Percentiles rank a stretch among this genome's conserved stretches.
Evolutionary conservation across 2,888 invertebrate species (phyloP).

Genomic region (Tetranychus truncatus): DNA sequence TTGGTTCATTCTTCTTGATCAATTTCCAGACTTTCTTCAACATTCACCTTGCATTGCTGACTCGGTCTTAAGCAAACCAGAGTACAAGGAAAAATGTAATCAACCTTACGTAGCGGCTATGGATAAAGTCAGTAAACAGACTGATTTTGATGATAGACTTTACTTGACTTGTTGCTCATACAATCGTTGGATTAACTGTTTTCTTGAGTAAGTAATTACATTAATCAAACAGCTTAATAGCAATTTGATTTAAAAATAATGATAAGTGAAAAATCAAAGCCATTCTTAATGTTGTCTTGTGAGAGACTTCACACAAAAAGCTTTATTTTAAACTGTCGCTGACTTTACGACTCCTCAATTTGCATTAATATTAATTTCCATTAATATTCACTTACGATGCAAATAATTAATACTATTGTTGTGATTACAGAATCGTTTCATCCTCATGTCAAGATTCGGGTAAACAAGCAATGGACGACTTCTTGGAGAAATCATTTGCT

Average conservation of each 20-base stretch:
- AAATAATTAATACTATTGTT: background rate
- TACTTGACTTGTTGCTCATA: slow-evolving; percentile 20
- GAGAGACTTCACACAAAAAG: too few species aligned
- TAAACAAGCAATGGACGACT: background rate
- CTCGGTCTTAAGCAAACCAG: slow-evolving; percentile 15
- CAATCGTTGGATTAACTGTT: slow-evolving; percentile 19
- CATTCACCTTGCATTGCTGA: slow-evolving; percentile 21
- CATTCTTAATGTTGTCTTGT: too few species aligned
- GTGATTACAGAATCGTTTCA: background rate
- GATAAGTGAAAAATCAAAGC: too few species aligned
- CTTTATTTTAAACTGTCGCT: too few species aligned
- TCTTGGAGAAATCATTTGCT: slow-evolving; percentile 8
- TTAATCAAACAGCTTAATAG: background rate
- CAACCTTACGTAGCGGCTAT: slow-evolving; percentile 17
- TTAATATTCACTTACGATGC: background rate
- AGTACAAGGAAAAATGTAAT: slow-evolving; percentile 18
- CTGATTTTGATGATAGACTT: slow-evolving; percentile 18
- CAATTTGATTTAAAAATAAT: background rate
- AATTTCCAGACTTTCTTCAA: slow-evolving; percentile 16
- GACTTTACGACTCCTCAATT: background rate
- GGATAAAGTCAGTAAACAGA: slow-evolving; percentile 14
- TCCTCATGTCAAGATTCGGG: background rate
- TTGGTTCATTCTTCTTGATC: background rate
- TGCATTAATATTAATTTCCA: too few species aligned
- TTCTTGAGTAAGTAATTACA: slow-evolving; percentile 5